Base-by-base conservation (phyloP, 1,140 invertebrate genomes). In the Thrips palmi region DNA sequence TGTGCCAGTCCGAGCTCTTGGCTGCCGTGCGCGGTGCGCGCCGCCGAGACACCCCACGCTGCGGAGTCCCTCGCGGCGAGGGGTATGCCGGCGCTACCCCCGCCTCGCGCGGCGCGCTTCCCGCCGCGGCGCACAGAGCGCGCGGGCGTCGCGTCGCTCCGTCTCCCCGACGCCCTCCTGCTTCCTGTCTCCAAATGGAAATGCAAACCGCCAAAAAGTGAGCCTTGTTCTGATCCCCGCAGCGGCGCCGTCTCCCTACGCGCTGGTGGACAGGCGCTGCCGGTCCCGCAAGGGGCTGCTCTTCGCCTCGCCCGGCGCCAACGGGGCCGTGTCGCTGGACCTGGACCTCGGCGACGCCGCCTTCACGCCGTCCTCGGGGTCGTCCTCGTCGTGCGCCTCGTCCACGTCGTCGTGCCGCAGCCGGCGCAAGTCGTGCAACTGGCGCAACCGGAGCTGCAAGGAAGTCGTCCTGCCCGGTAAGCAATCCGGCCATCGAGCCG, bases 281-380 rank as follows among this genome's bases (percentile, higher is more conserved):
- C 41, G 49, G 14, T 52, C 51, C 2, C 20, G 52, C 14, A 41
- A 51, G 17, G 52, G 52, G 34, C 31, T 54, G 8, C 41, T 39
- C 5, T 54, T 52, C 38, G 44, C 45, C 12, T 52, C 49, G 6
- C 52, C 49, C 15, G 22, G 23, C 15, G 38, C 19, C 14, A 40
- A n/a, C n/a, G n/a, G n/a, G n/a, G n/a, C n/a, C n/a, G n/a, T n/a
- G n/a, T n/a, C n/a, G n/a, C n/a, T n/a, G n/a, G n/a, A n/a, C n/a
- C n/a, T n/a, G n/a, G n/a, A n/a, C n/a, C n/a, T n/a, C n/a, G n/a
- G n/a, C n/a, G n/a, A n/a, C n/a, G n/a, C n/a, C n/a, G n/a, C n/a
- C n/a, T n/a, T n/a, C n/a, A n/a, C n/a, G 21, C 21, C 6, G 17
- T 39, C 25, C 2, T 38, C 41, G 32, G 19, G 24, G 6, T 8